Conservation (phyloP, 2,888 invertebrate genomes). For the Drosophila koepferae region DNA sequence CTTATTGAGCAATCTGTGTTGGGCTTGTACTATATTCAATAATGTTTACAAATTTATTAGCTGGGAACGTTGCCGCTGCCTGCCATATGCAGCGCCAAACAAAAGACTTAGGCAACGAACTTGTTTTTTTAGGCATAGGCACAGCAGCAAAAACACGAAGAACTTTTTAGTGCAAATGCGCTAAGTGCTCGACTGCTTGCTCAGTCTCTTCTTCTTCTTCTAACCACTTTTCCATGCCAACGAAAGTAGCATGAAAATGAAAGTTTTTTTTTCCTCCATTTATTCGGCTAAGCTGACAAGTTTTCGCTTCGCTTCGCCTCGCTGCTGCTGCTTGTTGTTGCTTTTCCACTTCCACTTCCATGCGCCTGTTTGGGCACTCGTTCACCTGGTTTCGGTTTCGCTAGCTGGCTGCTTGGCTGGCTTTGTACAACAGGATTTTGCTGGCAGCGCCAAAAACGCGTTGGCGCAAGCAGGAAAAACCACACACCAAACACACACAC, state of each 20-base stretch:
- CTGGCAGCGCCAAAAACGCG: slow-evolving; percentile 58
- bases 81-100: slow-evolving; percentile 48
- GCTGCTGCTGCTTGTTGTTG: slow-evolving; percentile 26
- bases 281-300: slow-evolving; percentile 60
- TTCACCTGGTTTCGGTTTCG: slow-evolving; percentile 75
- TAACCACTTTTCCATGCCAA: slow-evolving; percentile 51
- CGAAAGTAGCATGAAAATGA: slow-evolving; percentile 72
- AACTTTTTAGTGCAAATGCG: slow-evolving; percentile 29
- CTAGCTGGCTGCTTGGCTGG: slow-evolving; percentile 31
- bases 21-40: slow-evolving; percentile 65
- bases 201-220: slow-evolving; percentile 28
- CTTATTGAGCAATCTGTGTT: slow-evolving; percentile 61
- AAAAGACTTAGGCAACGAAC: slow-evolving; percentile 76
- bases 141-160: background rate
- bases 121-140: slow-evolving; percentile 30
- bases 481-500: slow-evolving; percentile 47
- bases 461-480: slow-evolving; percentile 74
- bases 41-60: slow-evolving; percentile 77
- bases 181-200: slow-evolving; percentile 2
- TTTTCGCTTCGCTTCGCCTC: slow-evolving; percentile 58
- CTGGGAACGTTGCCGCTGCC: slow-evolving; percentile 62
- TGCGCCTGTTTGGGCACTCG: slow-evolving; percentile 61
- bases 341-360: slow-evolving; percentile 60
- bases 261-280: slow-evolving; percentile 56
- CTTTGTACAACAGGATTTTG: slow-evolving; percentile 70